phyloP scores from a whole-genome alignment of 2,113 vertebrate species.

The Terrapene triunguis region DNA sequence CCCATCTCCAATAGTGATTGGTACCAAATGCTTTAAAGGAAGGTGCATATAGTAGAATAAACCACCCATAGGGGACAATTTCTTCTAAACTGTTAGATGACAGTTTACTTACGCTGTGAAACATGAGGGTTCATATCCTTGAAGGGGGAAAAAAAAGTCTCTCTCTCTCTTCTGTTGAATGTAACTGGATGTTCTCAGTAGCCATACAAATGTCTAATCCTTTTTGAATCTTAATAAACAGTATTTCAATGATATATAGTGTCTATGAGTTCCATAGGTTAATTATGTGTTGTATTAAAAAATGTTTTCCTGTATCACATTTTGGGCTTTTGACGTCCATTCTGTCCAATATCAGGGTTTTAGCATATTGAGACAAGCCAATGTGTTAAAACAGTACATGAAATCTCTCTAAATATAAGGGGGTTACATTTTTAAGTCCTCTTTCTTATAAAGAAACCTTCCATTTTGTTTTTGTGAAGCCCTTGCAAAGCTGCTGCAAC shows the following conservation, averaged over 20 bases:
- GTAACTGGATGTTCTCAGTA: background rate
- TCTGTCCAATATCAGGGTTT: background rate
- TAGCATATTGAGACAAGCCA: constrained; percentile 18
- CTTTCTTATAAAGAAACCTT: constrained; percentile 1
- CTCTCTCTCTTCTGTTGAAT: background rate
- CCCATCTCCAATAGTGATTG: background rate
- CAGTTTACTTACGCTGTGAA: background rate
- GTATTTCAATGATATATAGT: background rate
- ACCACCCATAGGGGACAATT: background rate
- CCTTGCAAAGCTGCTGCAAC: background rate
- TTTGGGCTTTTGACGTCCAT: background rate
- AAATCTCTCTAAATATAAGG: constrained; percentile 10
- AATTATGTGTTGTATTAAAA: background rate
- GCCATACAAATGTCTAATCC: background rate
- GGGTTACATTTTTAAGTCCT: background rate
- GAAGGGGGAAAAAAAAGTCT: background rate
- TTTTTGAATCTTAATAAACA: background rate
- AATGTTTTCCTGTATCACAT: background rate
- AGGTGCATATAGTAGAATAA: background rate
- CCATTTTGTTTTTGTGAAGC: background rate
- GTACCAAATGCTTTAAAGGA: background rate
- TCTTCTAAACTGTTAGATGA: background rate
- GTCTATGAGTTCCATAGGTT: background rate
- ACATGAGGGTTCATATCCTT: background rate
- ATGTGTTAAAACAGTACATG: background rate